Evolutionary conservation across 1,140 invertebrate species (phyloP).

Genomic region (Glossosoma conforme): DNA sequence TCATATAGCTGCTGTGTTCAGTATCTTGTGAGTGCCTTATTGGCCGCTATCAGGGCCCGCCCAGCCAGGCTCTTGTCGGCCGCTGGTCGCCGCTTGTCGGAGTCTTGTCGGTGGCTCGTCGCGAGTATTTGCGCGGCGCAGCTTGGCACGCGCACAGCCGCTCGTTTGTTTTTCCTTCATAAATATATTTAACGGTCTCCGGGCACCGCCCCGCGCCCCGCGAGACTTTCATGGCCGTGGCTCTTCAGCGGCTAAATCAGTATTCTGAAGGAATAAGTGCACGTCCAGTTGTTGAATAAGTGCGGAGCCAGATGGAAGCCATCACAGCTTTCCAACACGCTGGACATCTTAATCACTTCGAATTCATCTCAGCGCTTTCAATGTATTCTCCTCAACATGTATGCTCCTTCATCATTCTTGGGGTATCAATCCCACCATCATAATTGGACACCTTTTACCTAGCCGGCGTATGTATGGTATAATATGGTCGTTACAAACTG

Average conservation of each 20-base stretch:
- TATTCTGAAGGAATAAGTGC: slow-evolving; percentile 7
- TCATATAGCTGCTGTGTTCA: not conserved
- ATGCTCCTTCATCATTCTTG: too few relatives aligned
- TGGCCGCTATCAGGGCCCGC: not conserved
- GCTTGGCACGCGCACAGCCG: not conserved
- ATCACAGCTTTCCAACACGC: too few relatives aligned
- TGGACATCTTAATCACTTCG: too few relatives aligned
- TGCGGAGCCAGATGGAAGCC: too few relatives aligned
- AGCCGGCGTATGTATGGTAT: too few relatives aligned
- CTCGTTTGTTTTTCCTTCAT: slow-evolving; percentile 17
- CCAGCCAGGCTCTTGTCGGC: not conserved
- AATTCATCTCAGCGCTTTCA: too few relatives aligned
- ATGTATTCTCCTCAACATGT: too few relatives aligned
- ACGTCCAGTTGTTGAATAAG: too few relatives aligned
- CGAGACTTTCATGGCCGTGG: not conserved
- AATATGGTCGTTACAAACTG: too few relatives aligned
- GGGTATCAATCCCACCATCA: too few relatives aligned
- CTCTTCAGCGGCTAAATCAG: not conserved
- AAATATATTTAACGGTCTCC: slow-evolving; percentile 6
- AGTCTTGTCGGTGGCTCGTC: not conserved
- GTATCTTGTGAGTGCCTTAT: not conserved
- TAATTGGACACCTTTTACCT: too few relatives aligned
- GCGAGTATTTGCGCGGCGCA: slow-evolving; percentile 1
- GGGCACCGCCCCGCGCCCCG: slow-evolving; percentile 1
- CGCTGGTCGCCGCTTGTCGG: not conserved